These are phyloP conservation scores for Tachypleus tridentatus DNA, from an alignment of 1,140 invertebrate species.

Conservation along the genomic window DNA sequence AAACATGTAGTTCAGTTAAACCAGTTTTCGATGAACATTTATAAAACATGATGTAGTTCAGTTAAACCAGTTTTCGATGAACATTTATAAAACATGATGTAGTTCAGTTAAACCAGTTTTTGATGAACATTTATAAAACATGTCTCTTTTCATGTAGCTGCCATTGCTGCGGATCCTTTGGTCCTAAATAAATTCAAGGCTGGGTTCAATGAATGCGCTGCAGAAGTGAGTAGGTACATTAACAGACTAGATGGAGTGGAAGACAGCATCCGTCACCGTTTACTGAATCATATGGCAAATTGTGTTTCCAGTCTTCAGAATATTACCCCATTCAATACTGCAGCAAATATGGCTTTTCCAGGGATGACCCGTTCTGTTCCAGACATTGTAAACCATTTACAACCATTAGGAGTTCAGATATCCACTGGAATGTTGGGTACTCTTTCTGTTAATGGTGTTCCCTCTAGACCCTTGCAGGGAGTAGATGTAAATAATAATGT, in stretches of 20 bases:
- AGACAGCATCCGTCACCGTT: constrained; percentile 62
- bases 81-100: too few species aligned
- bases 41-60: too few species aligned
- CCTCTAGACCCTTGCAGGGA: neutral
- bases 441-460: constrained; percentile 2
- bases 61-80: too few species aligned
- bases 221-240: constrained; percentile 77
- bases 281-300: constrained; percentile 65
- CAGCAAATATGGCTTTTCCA: constrained; percentile 9
- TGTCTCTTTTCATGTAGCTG: constrained; percentile 40
- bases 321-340: constrained; percentile 1
- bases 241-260: constrained; percentile 67
- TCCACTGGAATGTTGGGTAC: constrained; percentile 5
- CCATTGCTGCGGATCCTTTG: constrained; percentile 50
- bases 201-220: constrained; percentile 82
- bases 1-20: too few species aligned
- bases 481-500: constrained; percentile 15
- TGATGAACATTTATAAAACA: too few species aligned
- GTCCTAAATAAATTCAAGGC: constrained; percentile 73
- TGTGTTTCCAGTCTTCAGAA: constrained; percentile 46
- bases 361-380: neutral
- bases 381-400: constrained; percentile 4
- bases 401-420: constrained; percentile 16
- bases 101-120: too few species aligned
- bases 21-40: too few species aligned